Evolutionary conservation across 2,888 invertebrate species (phyloP).

Genomic region (Eretmocerus hayati): DNA sequence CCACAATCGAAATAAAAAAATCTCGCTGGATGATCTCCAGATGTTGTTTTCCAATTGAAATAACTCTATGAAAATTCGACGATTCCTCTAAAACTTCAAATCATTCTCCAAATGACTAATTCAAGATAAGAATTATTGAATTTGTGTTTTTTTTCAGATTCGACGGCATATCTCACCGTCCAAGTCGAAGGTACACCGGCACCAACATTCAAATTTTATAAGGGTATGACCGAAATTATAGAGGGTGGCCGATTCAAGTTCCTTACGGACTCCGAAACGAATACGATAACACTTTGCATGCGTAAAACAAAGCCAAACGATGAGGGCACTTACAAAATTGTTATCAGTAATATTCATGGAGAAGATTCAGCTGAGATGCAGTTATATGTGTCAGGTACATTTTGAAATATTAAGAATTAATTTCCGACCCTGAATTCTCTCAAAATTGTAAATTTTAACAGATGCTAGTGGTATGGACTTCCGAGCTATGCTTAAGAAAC

Average conservation of each 20-base stretch:
- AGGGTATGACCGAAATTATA: conserved; percentile 86
- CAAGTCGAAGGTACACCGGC: conserved; percentile 88
- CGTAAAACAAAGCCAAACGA: conserved; percentile 94
- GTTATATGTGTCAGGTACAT: conserved; percentile 86
- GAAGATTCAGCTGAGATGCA: conserved; percentile 94
- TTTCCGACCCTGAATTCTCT: background rate
- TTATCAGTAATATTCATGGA: conserved; percentile 88
- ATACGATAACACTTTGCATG: conserved; percentile 88
- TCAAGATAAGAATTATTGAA: no score
- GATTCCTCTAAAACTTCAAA: no score
- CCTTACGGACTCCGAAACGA: conserved; percentile 88
- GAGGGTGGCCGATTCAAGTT: conserved; percentile 95
- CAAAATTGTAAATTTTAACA: conserved; percentile 35
- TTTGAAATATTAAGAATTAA: background rate
- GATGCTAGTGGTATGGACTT: conserved; percentile 98
- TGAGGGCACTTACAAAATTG: conserved; percentile 92
- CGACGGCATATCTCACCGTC: conserved; percentile 86
- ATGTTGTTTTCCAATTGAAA: no score
- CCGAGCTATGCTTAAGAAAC: conserved; percentile 94
- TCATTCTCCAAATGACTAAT: no score
- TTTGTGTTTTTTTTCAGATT: conserved; percentile 50
- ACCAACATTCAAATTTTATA: conserved; percentile 93
- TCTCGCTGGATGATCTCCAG: no score
- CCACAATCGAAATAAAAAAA: no score
- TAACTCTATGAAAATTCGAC: no score